phyloP scores from a whole-genome alignment of 2,113 vertebrate genomes.

The Tragelaphus strepsiceros region DNA sequence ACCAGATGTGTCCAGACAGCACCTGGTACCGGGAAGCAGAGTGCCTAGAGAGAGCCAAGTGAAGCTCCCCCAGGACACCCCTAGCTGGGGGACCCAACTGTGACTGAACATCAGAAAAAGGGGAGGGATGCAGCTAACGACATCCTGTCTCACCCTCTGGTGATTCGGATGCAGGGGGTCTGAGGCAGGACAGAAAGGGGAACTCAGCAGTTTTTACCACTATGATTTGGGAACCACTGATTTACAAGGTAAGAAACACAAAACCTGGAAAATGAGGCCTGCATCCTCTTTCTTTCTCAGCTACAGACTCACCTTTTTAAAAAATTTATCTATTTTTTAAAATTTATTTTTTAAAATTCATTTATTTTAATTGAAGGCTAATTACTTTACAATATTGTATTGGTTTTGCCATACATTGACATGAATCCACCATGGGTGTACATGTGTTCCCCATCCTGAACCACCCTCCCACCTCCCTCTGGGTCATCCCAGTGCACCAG shows the following conservation, averaged over 20 bases:
- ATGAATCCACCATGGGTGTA: accelerated
- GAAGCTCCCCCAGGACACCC: neutral
- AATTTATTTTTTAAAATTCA: too few species aligned
- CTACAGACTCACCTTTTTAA: neutral
- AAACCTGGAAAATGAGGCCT: neutral
- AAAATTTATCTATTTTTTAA: too few species aligned
- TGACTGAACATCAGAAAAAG: neutral
- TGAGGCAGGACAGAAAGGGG: neutral
- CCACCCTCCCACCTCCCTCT: too few species aligned
- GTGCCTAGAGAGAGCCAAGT: neutral
- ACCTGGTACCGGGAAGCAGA: neutral
- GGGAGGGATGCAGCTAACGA: accelerated
- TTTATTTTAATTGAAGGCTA: too few species aligned
- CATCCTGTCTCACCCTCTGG: neutral
- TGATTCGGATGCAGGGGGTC: neutral
- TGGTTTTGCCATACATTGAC: too few species aligned
- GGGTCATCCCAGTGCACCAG: too few species aligned
- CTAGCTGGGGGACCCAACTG: neutral
- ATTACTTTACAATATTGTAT: too few species aligned
- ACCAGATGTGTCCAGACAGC: neutral
- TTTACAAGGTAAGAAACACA: neutral
- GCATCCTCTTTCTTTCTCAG: neutral
- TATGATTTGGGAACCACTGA: neutral
- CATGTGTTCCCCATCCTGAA: too few species aligned
- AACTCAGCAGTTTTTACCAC: neutral